Percentiles rank a stretch among this genome's conserved stretches.
Conservation (phyloP, 1,140 invertebrate species). For the Pemphigus obesinymphae region DNA sequence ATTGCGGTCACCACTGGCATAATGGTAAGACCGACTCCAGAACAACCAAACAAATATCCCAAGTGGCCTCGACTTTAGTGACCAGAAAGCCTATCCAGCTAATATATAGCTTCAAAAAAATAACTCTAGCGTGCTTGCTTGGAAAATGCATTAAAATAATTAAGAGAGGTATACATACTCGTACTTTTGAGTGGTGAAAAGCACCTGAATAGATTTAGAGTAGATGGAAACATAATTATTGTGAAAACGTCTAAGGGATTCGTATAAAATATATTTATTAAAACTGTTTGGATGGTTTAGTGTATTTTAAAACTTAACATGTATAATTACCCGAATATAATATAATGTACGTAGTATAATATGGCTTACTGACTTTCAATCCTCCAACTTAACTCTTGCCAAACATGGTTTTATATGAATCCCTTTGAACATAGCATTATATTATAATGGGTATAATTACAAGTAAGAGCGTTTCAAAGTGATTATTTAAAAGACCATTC, state of each 20-base stretch:
- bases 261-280: neutral
- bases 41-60: slow-evolving; percentile 10
- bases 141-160: slow-evolving; percentile 29
- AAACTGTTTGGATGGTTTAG: neutral
- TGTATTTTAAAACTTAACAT: neutral
- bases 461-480: neutral
- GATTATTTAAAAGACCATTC: neutral
- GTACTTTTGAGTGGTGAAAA: neutral
- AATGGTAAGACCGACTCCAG: slow-evolving; percentile 72
- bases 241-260: neutral
- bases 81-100: neutral
- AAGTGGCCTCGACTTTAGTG: slow-evolving; percentile 21
- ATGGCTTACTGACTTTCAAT: too few species aligned
- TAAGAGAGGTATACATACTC: neutral
- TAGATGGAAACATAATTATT: neutral
- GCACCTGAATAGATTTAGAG: neutral
- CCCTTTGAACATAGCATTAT: neutral
- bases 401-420: slow-evolving; percentile 25
- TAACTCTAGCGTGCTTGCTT: slow-evolving; percentile 24
- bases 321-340: too few species aligned
- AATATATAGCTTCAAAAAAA: slow-evolving; percentile 1
- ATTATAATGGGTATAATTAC: neutral
- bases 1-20: slow-evolving; percentile 97
- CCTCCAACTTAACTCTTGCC: neutral
- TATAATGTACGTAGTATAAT: too few species aligned